phyloP scores from a whole-genome alignment of 2,113 vertebrate species.

The Oxyura jamaicensis region DNA sequence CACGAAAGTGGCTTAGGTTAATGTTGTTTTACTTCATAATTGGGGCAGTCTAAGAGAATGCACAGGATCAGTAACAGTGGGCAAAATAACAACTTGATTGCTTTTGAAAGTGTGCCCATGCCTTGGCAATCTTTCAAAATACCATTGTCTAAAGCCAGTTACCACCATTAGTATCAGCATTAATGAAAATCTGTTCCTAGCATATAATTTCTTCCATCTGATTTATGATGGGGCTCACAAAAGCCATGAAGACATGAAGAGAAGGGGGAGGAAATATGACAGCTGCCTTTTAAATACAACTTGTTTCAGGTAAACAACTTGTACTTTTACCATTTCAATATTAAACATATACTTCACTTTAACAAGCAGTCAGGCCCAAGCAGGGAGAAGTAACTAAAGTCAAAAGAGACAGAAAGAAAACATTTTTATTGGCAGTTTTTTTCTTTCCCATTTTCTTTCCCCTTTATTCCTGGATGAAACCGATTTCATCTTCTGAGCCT shows the following conservation, averaged over 20 bases:
- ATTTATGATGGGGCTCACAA: not conserved
- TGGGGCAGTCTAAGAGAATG: not conserved
- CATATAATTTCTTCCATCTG: not conserved
- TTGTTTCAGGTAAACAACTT: not conserved
- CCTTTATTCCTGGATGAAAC: not conserved
- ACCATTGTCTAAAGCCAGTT: not conserved
- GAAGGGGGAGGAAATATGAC: not conserved
- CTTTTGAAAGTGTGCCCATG: not conserved
- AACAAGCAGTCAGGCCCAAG: not conserved
- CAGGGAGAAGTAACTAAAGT: not conserved
- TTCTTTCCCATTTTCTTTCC: not conserved
- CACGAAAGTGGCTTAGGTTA: not conserved
- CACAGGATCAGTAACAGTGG: not conserved
- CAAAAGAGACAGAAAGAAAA: not conserved
- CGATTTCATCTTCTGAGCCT: conserved; percentile 1
- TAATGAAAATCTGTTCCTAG: not conserved
- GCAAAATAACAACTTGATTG: not conserved
- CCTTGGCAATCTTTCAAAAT: not conserved
- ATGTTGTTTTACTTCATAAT: not conserved
- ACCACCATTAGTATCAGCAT: not conserved
- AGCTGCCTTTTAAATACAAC: not conserved
- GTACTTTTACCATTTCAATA: not conserved
- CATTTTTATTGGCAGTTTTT: not conserved
- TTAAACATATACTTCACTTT: not conserved
- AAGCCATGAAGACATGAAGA: not conserved